Base-by-base conservation (phyloP, 2,797 vertebrate species). In the Botia kubotai region DNA sequence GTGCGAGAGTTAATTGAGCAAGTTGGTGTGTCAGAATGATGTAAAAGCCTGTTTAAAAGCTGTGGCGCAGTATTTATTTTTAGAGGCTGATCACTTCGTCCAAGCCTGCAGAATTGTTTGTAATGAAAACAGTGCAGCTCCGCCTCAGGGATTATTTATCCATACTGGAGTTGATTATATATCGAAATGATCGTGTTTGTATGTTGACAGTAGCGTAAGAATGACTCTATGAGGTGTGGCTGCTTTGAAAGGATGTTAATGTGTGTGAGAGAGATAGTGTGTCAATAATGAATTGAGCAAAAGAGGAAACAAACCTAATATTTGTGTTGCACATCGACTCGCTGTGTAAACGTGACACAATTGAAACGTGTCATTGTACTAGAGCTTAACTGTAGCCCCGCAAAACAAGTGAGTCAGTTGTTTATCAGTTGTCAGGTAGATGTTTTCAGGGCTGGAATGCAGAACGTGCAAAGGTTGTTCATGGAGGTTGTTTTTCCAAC, bases 351-450 rank as follows among this genome's bases (percentile, higher is more conserved):
- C 8, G 36, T 66, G 33, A 39, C 33, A 66, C 62, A 36, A 29
- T 36, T n/a, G 29, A 19, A 78, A 78, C 87, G 81, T 63, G 85
- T 85, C 43, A 46, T 46, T 2, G 73, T 62, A 84, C 88, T 87
- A 88, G 89, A n/a, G 70, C 63, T 76, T 77, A 75, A 79, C 74
- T 69, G 81, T 86, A 90, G 89, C 91, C 87, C 89, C 86, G 88
- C 90, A 93, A 94, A 93, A 94, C 93, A 94, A 94, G 92, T 91
- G 92, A 93, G 90, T 93, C 92, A 93, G 92, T 93, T 94, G 94
- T 93, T 94, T 94, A 93, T 93, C 93, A 92, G 82, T 93, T 94
- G 91, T 93, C 92, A 95, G 94, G 92, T 93, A 92, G 90, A 87
- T 87, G 89, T 91, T 93, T 95, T 93, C 92, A 92, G 90, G 88